phyloP scores from a whole-genome alignment of 1,140 invertebrate genomes.

The Elymnias hypermnestra region DNA sequence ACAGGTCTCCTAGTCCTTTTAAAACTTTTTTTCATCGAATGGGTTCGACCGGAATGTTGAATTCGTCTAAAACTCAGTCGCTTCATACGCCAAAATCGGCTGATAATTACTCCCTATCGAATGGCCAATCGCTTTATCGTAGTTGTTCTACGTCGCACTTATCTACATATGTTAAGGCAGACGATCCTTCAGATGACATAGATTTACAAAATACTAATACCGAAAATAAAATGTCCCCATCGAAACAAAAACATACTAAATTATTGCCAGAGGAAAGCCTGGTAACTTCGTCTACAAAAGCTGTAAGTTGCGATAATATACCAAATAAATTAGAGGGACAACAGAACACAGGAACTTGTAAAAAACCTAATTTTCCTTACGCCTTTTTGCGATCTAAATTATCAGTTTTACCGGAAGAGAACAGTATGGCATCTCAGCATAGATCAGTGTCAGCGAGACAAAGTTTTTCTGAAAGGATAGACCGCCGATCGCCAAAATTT shows the following conservation, averaged over 20 bases:
- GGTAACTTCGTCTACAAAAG: constrained; percentile 74
- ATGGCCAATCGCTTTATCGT: constrained; percentile 78
- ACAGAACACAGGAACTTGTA: constrained; percentile 56
- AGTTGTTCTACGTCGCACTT: constrained; percentile 86
- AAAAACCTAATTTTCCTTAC: constrained; percentile 85
- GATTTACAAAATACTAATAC: constrained; percentile 77
- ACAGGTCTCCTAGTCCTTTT: constrained; percentile 80
- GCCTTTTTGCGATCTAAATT: constrained; percentile 85
- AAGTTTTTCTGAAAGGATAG: constrained; percentile 71
- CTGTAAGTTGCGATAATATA: constrained; percentile 81
- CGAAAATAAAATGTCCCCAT: constrained; percentile 55
- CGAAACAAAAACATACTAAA: constrained; percentile 52
- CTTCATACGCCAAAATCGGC: constrained; percentile 59
- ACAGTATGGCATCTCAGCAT: constrained; percentile 75
- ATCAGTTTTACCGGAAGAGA: constrained; percentile 85
- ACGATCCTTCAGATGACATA: constrained; percentile 86
- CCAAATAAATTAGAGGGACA: constrained; percentile 68
- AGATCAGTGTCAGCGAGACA: constrained; percentile 58
- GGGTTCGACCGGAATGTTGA: constrained; percentile 85
- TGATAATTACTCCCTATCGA: constrained; percentile 69
- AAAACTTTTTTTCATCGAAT: constrained; percentile 85
- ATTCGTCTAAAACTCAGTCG: constrained; percentile 76
- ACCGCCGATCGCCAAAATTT: constrained; percentile 68
- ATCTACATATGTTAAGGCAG: constrained; percentile 85
- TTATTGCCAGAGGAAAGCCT: constrained; percentile 53